Base-by-base conservation (phyloP, 1,140 invertebrate genomes). In the Hycleus phaleratus region DNA sequence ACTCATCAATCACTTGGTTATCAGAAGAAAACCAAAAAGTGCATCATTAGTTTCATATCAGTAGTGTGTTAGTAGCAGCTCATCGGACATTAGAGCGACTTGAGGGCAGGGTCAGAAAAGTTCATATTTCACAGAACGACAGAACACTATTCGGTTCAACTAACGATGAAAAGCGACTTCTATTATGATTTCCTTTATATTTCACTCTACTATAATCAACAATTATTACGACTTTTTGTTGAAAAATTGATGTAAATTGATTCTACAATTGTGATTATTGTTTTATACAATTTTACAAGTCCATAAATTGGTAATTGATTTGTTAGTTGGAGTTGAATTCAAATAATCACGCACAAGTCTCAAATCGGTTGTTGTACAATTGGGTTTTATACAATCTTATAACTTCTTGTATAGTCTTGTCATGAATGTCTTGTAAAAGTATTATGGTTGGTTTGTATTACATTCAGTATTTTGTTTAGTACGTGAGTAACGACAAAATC, bases 1-100 rank as follows among this genome's bases (percentile, higher is more conserved):
- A 38, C 38, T 58, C 64, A 65, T 65, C 64, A 65, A 65, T 65
- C 64, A 65, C 32, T 52, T 43, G 49, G 44, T 63, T 65, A 65
- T 65, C 64, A 58, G 62, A 56, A 45, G 46, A 44, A 54, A 61
- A 56, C 64, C 64, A 65, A 65, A 65, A 65, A 65, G 61, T 65
- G 54, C 61, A 65, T 65, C 64, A 65, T 65, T 65, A 65, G 64
- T 63, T 65, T 63, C 58, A 52, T 65, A 65, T 65, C 64, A 63
- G 64, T 59, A 44, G 63, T 49, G 52, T 51, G 59, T 60, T 60
- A 56, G 49, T 60, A 53, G 53, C 52, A 54, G 56, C 54, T 62
- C 57, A 51, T 57, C 63, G 61, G 63, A 59, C 63, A 65, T 65
- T 65, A 65, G 63, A 50, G 45, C 18, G 26, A 43, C 40, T 42